Conservation (phyloP, 2,888 invertebrate species). For the Stenurella melanura region DNA sequence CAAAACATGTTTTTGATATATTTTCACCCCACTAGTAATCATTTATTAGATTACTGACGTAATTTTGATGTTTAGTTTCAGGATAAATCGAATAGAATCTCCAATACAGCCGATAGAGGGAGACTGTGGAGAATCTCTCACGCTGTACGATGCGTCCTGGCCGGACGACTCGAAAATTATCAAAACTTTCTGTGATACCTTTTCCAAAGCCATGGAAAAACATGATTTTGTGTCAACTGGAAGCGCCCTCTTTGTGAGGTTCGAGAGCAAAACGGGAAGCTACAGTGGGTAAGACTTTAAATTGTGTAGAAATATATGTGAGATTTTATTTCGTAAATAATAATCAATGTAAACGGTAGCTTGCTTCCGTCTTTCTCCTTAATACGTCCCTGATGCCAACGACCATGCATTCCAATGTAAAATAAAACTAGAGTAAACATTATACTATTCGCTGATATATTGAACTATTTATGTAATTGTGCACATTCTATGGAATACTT, state of each 20-base stretch:
- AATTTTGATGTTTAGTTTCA: constrained; percentile 77
- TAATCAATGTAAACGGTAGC: no score
- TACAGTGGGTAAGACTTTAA: constrained; percentile 82
- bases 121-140: constrained; percentile 92
- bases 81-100: constrained; percentile 91
- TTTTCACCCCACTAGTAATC: no score
- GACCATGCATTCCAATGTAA: no score
- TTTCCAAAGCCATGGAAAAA: constrained; percentile 94
- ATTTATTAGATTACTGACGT: no score
- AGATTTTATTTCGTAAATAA: no score
- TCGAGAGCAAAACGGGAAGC: constrained; percentile 94
- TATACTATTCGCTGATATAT: no score
- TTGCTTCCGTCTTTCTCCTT: no score
- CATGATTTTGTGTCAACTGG: constrained; percentile 94
- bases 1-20: no score
- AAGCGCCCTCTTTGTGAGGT: constrained; percentile 89
- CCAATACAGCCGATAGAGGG: constrained; percentile 90
- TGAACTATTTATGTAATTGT: no score
- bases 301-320: neutral
- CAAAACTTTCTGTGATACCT: constrained; percentile 95
- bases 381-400: no score
- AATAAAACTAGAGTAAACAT: no score
- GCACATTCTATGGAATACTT: no score
- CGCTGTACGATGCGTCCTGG: constrained; percentile 90
- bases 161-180: constrained; percentile 93